These are phyloP conservation scores for Stenoptilia bipunctidactyla DNA, from an alignment of 2,888 invertebrate species.

Conservation along the genomic window DNA sequence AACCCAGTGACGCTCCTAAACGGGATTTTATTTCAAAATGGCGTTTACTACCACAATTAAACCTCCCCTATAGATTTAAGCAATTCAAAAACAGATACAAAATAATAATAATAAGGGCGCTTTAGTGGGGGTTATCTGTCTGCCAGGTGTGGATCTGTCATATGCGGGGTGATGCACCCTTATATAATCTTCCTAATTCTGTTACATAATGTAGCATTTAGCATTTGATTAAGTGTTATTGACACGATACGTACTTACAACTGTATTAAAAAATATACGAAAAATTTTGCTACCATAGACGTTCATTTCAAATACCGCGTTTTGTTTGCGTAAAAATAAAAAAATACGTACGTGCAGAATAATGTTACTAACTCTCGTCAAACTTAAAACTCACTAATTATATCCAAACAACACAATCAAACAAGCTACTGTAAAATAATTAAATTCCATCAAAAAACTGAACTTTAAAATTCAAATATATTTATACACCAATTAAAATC, in stretches of 20 bases:
- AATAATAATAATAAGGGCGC: constrained; percentile 61
- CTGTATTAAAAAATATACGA: too few species aligned
- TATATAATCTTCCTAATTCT: constrained; percentile 28
- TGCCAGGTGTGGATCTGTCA: constrained; percentile 50
- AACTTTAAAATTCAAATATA: neutral
- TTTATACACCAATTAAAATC: neutral
- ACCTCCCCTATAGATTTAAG: constrained; percentile 57
- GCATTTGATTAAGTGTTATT: constrained; percentile 3
- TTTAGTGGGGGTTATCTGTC: constrained; percentile 41
- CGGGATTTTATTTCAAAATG: constrained; percentile 57
- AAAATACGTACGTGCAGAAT: too few species aligned
- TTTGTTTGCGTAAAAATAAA: too few species aligned
- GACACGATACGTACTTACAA: too few species aligned
- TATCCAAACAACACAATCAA: too few species aligned
- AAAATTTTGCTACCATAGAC: too few species aligned
- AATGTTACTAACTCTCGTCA: too few species aligned
- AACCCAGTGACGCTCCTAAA: constrained; percentile 17
- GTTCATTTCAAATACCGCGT: too few species aligned
- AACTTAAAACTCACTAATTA: too few species aligned
- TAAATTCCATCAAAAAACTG: neutral
- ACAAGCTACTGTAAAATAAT: too few species aligned
- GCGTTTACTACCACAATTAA: constrained; percentile 62
- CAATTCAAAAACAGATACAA: constrained; percentile 69
- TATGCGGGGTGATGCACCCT: constrained; percentile 43
- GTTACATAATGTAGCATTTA: constrained; percentile 13